Conservation (phyloP, 2,113 vertebrate genomes). For the Caranx ignobilis region DNA sequence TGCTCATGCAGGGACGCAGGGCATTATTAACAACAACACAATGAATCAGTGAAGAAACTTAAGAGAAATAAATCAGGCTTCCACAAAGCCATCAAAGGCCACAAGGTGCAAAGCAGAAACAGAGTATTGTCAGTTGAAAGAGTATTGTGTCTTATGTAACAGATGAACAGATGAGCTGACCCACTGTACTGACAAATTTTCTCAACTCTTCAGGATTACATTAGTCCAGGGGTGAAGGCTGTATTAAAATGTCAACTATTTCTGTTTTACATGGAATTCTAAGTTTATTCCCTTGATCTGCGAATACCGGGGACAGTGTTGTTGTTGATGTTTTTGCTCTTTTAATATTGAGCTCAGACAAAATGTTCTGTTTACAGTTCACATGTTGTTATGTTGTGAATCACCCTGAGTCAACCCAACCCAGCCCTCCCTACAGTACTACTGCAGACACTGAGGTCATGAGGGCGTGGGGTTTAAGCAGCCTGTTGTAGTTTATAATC, state of each 20-base stretch:
- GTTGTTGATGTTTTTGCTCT: slow-evolving; percentile 1
- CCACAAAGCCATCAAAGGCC: background rate
- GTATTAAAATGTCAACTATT: slow-evolving; percentile 24
- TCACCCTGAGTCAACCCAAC: too few species aligned
- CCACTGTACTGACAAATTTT: slow-evolving; percentile 15
- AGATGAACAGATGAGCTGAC: slow-evolving; percentile 38
- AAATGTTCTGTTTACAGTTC: slow-evolving; percentile 23
- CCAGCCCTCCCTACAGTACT: background rate
- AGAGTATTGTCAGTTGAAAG: background rate
- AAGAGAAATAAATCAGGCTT: slow-evolving; percentile 28
- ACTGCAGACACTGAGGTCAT: background rate
- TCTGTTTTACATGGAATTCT: slow-evolving; percentile 28
- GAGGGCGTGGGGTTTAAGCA: background rate
- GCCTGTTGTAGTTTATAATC: background rate
- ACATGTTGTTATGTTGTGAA: background rate
- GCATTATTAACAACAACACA: background rate
- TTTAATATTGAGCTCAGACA: slow-evolving; percentile 10
- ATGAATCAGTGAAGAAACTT: slow-evolving; percentile 10
- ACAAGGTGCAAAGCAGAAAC: slow-evolving; percentile 17
- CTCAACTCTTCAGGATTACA: slow-evolving; percentile 47
- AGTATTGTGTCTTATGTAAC: slow-evolving; percentile 51
- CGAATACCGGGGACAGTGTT: background rate
- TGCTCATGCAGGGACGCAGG: background rate
- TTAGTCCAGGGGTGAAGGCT: background rate
- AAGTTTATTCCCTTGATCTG: slow-evolving; percentile 30